Conservation (phyloP, 2,888 invertebrate species). For the Drosophila siamana region DNA sequence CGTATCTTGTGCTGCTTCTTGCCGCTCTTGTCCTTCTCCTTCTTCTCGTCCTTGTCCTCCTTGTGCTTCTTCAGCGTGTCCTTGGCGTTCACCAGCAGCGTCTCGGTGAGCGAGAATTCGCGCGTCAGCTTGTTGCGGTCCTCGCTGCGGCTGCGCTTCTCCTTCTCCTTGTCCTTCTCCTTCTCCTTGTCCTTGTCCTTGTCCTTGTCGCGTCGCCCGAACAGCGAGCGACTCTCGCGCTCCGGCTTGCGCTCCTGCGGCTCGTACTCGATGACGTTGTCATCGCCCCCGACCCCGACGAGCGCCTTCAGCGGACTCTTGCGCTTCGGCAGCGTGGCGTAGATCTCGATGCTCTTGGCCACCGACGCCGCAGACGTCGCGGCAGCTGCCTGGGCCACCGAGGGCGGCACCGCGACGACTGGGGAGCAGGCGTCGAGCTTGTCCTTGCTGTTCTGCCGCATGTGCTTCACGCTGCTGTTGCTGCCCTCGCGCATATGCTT, state of each 20-base stretch:
- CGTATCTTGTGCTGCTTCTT: slow-evolving; percentile 97
- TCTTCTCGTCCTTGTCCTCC: slow-evolving; percentile 88
- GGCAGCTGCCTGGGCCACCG: slow-evolving; percentile 60
- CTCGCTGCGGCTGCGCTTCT: slow-evolving; percentile 93
- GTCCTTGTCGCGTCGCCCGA: slow-evolving; percentile 86
- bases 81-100: slow-evolving; percentile 86
- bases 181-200: slow-evolving; percentile 87
- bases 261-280: slow-evolving; percentile 90
- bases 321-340: slow-evolving; percentile 95
- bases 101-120: slow-evolving; percentile 90
- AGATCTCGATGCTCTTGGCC: slow-evolving; percentile 94
- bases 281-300: slow-evolving; percentile 83
- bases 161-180: slow-evolving; percentile 89
- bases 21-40: slow-evolving; percentile 90
- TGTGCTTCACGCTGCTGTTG: slow-evolving; percentile 90
- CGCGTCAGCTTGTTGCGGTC: slow-evolving; percentile 92
- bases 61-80: slow-evolving; percentile 87
- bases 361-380: no score
- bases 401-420: no score
- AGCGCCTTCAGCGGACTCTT: slow-evolving; percentile 89
- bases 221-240: slow-evolving; percentile 89
- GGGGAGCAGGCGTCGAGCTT: slow-evolving; percentile 31
- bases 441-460: slow-evolving; percentile 90
- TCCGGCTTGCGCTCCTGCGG: slow-evolving; percentile 86
- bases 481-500: slow-evolving; percentile 91